These are phyloP conservation scores for Agrilus mali DNA, from an alignment of 2,888 invertebrate species.

Conservation along the genomic window DNA sequence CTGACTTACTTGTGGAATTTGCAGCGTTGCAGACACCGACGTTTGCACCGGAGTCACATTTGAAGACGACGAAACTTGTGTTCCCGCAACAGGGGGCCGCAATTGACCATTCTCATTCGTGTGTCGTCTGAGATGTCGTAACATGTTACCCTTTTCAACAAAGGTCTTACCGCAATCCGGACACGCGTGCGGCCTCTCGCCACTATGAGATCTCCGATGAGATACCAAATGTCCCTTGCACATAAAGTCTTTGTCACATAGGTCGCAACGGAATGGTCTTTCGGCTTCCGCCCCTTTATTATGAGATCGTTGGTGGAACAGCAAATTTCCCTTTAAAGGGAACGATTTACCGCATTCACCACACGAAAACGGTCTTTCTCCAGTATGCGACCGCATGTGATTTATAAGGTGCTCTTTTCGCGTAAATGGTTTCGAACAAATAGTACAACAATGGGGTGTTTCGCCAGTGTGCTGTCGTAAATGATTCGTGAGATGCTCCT, in stretches of 20 bases:
- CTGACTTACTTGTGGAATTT: conserved; percentile 28
- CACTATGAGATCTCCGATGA: conserved; percentile 69
- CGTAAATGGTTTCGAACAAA: conserved; percentile 62
- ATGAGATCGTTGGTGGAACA: conserved; percentile 80
- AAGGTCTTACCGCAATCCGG: conserved; percentile 65
- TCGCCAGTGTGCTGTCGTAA: conserved; percentile 60
- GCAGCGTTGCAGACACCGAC: conserved; percentile 26
- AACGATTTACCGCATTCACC: conserved; percentile 79
- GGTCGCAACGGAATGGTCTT: conserved; percentile 58
- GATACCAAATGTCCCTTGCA: conserved; percentile 77
- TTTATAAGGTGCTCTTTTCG: conserved; percentile 62
- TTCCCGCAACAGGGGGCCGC: conserved; percentile 25
- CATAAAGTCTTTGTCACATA: conserved; percentile 78
- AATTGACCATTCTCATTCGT: conserved; percentile 35
- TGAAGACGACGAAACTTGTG: conserved; percentile 21
- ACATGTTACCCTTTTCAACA: conserved; percentile 68
- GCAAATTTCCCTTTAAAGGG: conserved; percentile 69
- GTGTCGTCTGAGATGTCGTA: conserved; percentile 63
- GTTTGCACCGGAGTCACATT: conserved; percentile 13
- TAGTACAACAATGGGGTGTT: conserved; percentile 58
- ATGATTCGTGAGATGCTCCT: conserved; percentile 61
- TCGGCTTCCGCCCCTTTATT: conserved; percentile 46
- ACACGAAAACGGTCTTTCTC: conserved; percentile 73
- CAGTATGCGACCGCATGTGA: conserved; percentile 67
- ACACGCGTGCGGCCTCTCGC: conserved; percentile 48